phyloP scores from a whole-genome alignment of 2,888 invertebrate species.

The Germaria angustata region DNA sequence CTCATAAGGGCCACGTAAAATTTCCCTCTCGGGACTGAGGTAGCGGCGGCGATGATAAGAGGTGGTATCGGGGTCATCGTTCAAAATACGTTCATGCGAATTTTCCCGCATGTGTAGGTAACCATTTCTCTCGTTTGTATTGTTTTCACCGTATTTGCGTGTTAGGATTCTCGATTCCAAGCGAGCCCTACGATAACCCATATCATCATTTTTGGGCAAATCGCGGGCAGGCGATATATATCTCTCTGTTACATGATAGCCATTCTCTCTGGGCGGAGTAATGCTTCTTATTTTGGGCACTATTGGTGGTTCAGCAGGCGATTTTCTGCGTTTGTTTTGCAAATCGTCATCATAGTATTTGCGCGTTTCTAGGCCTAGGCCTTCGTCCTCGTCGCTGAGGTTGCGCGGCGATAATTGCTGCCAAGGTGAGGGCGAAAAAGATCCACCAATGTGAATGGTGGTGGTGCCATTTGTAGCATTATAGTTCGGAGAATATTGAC shows the following conservation, averaged over 20 bases:
- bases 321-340: conserved; percentile 69
- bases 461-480: conserved; percentile 68
- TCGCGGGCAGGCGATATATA: conserved; percentile 81
- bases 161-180: conserved; percentile 88
- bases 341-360: conserved; percentile 79
- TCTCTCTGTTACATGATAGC: conserved; percentile 79
- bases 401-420: conserved; percentile 78
- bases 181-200: conserved; percentile 87
- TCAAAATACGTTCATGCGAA: conserved; percentile 81
- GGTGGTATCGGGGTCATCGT: conserved; percentile 74
- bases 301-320: conserved; percentile 82
- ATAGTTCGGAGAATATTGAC: conserved; percentile 61
- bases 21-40: conserved; percentile 72
- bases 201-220: conserved; percentile 72
- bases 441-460: conserved; percentile 73
- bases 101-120: conserved; percentile 72
- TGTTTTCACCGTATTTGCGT: conserved; percentile 79
- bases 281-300: conserved; percentile 83
- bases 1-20: conserved; percentile 64
- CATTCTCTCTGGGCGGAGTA: conserved; percentile 78
- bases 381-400: conserved; percentile 88
- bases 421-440: conserved; percentile 78
- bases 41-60: conserved; percentile 66
- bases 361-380: conserved; percentile 85
- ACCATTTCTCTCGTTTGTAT: conserved; percentile 80